These are phyloP conservation scores for Isaurus tuberculatus DNA, from an alignment of 92 coral and sea anemone species.

Conservation along the genomic window DNA sequence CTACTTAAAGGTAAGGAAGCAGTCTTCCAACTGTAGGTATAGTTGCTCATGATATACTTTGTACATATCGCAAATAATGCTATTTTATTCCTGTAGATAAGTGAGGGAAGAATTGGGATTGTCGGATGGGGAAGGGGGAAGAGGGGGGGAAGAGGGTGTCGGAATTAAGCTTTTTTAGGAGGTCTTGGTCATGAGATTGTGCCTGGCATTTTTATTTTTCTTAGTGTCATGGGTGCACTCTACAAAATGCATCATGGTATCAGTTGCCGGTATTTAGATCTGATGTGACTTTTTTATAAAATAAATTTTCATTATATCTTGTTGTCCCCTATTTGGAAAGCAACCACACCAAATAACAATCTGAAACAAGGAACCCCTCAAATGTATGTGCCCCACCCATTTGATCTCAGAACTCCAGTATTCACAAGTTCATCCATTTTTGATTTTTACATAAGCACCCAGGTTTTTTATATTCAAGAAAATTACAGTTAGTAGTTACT, in stretches of 20 bases:
- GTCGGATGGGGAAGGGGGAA: slow-evolving; percentile 1
- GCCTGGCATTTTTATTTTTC: neutral
- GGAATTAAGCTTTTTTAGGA: neutral
- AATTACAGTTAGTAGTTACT: slow-evolving; percentile 3
- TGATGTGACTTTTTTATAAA: slow-evolving; percentile 2
- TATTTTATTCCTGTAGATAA: neutral
- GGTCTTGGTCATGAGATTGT: slow-evolving; percentile 14
- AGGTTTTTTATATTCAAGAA: slow-evolving; percentile 3
- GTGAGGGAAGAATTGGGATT: slow-evolving; percentile 12
- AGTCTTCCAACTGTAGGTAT: slow-evolving; percentile 12
- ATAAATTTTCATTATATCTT: no score
- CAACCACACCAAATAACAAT: no score
- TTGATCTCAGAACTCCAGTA: slow-evolving; percentile 15
- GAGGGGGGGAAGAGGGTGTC: no score
- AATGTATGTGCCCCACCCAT: neutral
- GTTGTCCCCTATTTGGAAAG: no score
- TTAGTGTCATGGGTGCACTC: slow-evolving; percentile 4
- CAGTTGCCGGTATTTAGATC: slow-evolving; percentile 5
- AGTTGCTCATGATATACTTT: neutral
- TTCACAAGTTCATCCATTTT: slow-evolving; percentile 12
- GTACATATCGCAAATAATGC: slow-evolving; percentile 15
- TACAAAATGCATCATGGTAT: neutral
- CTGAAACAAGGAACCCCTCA: no score
- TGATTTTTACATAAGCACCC: slow-evolving; percentile 13
- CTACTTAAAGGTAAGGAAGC: slow-evolving; percentile 41